Evolutionary conservation across 2,797 vertebrate species (phyloP).

Genomic region (Falco biarmicus): DNA sequence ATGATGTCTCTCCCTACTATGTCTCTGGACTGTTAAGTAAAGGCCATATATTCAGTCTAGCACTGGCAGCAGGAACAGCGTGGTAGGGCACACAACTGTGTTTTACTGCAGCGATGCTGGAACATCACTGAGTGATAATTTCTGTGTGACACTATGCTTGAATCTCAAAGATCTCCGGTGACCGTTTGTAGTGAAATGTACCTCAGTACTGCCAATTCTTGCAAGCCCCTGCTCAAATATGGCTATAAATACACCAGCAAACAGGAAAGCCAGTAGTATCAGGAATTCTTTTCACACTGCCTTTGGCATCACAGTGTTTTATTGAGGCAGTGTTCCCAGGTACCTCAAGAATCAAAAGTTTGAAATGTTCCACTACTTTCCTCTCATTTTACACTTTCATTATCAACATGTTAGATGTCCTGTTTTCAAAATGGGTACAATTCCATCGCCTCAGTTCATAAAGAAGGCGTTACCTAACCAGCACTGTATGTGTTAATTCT

Average conservation of each 20-base stretch:
- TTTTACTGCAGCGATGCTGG: not conserved
- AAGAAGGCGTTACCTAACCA: not conserved
- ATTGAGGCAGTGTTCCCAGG: not conserved
- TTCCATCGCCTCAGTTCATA: not conserved
- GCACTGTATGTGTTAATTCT: not conserved
- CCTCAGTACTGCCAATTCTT: not conserved
- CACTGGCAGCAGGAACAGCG: not conserved
- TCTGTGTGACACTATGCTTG: not conserved
- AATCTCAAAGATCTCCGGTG: not conserved
- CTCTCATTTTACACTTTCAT: not conserved
- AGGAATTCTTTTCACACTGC: not conserved
- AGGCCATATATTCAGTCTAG: not conserved
- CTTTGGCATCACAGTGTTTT: not conserved
- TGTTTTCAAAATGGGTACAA: not conserved
- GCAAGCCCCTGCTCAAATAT: not conserved
- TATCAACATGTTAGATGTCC: not conserved
- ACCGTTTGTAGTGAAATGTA: not conserved
- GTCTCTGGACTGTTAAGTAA: not conserved
- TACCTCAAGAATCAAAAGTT: not conserved
- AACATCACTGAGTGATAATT: not conserved
- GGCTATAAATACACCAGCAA: not conserved
- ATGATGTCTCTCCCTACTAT: not conserved
- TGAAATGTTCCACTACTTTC: not conserved
- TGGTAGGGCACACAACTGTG: not conserved
- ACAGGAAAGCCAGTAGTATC: not conserved